Percentiles rank a stretch among this genome's conserved stretches.
phyloP scores from a whole-genome alignment of 1,140 invertebrate genomes.

The Aradophagus sp. region DNA sequence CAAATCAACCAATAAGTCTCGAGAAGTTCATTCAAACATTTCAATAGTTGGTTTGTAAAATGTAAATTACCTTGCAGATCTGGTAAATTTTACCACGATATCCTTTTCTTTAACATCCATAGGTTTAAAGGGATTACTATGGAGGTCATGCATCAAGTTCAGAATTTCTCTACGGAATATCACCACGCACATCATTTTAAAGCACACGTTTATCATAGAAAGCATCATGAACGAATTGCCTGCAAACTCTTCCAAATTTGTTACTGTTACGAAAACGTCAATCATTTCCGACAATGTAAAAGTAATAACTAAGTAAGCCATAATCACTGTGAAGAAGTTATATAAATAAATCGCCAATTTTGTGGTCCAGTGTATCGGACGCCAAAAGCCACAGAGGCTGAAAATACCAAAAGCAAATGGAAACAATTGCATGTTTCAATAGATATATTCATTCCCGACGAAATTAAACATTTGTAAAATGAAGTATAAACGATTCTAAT shows the following conservation, averaged over 20 bases:
- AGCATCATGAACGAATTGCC: slow-evolving; percentile 60
- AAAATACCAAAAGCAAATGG: slow-evolving; percentile 54
- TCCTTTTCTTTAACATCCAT: slow-evolving; percentile 3
- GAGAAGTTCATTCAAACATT: no score
- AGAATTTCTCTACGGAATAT: slow-evolving; percentile 41
- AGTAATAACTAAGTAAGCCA: slow-evolving; percentile 37
- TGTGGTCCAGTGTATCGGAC: slow-evolving; percentile 39
- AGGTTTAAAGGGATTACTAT: slow-evolving; percentile 24
- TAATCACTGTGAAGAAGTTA: slow-evolving; percentile 43
- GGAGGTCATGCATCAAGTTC: slow-evolving; percentile 28
- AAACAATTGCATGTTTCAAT: slow-evolving; percentile 43
- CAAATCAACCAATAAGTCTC: no score
- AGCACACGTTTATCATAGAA: slow-evolving; percentile 58
- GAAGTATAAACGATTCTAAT: no score
- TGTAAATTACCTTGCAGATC: slow-evolving; percentile 14
- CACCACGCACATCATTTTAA: slow-evolving; percentile 52
- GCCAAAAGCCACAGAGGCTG: slow-evolving; percentile 57
- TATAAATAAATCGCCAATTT: slow-evolving; percentile 19
- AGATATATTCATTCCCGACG: no score
- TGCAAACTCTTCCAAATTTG: slow-evolving; percentile 54
- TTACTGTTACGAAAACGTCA: slow-evolving; percentile 44
- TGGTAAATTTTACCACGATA: slow-evolving; percentile 1
- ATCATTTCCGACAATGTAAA: slow-evolving; percentile 57
- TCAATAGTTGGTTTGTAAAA: no score
- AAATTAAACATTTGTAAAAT: no score